Evolutionary conservation across 2,888 invertebrate genomes (phyloP).

Genomic region (Leptura quadrifasciata): DNA sequence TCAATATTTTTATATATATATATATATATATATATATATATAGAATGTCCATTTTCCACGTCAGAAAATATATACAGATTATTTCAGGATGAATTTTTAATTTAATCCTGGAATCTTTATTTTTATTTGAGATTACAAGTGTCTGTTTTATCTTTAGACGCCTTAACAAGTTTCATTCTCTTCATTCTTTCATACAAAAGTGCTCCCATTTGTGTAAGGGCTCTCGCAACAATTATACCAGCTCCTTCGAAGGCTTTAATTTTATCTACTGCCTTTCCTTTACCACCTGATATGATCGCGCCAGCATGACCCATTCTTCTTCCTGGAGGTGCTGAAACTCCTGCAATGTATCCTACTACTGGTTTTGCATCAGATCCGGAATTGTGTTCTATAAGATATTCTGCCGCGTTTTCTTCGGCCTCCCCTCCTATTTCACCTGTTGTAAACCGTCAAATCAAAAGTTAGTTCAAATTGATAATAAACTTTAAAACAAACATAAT

Average conservation of each 20-base stretch:
- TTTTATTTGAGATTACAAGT: no score
- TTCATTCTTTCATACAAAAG: conserved; percentile 48
- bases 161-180: conserved; percentile 3
- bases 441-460: neutral
- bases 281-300: conserved; percentile 95
- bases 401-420: conserved; percentile 96
- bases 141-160: no score
- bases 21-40: no score
- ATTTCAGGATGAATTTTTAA: no score
- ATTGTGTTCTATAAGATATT: conserved; percentile 86
- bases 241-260: conserved; percentile 58
- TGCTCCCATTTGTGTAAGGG: conserved; percentile 59
- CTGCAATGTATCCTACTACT: conserved; percentile 98
- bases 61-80: no score
- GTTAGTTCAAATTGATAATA: neutral
- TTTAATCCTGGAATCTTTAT: no score
- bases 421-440: conserved; percentile 89
- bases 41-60: no score
- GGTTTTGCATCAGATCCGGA: conserved; percentile 91
- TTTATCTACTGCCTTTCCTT: conserved; percentile 77
- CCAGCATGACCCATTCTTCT: conserved; percentile 99
- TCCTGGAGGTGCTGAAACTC: conserved; percentile 96
- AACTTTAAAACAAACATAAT: no score
- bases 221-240: conserved; percentile 56
- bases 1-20: no score